phyloP scores from a whole-genome alignment of 2,888 invertebrate genomes.

The Stegana nigrithorax region DNA sequence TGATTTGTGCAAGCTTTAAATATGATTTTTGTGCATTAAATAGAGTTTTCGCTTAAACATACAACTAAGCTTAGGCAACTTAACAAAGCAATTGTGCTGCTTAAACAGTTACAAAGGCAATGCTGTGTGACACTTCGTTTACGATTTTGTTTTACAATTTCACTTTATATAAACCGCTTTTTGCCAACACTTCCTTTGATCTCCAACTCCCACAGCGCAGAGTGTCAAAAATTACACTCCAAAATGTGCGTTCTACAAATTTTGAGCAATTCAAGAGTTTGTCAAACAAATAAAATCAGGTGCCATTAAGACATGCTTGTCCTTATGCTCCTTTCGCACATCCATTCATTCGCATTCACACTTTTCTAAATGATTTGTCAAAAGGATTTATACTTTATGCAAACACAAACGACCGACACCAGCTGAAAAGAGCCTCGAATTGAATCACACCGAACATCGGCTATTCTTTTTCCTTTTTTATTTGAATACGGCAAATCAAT shows the following conservation, averaged over 20 bases:
- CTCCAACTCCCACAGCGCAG: neutral
- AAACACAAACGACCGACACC: conserved; percentile 40
- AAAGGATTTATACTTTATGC: conserved; percentile 52
- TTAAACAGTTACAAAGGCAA: neutral
- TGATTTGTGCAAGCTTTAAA: too few relatives aligned
- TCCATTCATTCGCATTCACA: neutral
- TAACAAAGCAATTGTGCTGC: neutral
- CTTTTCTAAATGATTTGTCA: conserved; percentile 53
- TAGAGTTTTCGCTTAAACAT: too few relatives aligned
- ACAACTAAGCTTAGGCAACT: too few relatives aligned
- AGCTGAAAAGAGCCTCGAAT: neutral
- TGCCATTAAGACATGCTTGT: conserved; percentile 11
- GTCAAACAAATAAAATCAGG: conserved; percentile 5
- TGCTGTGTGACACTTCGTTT: neutral
- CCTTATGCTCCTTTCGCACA: conserved; percentile 3
- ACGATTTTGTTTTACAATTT: too few relatives aligned
- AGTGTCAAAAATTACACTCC: conserved; percentile 14
- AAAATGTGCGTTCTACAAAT: too few relatives aligned
- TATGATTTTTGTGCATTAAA: too few relatives aligned
- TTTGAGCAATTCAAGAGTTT: neutral
- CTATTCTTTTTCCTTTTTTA: neutral
- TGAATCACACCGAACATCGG: neutral
- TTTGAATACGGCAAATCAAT: conserved; percentile 1
- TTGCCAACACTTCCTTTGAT: neutral
- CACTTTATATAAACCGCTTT: too few relatives aligned